Conservation (phyloP, 2,797 vertebrate species). For the Heliangelus exortis region DNA sequence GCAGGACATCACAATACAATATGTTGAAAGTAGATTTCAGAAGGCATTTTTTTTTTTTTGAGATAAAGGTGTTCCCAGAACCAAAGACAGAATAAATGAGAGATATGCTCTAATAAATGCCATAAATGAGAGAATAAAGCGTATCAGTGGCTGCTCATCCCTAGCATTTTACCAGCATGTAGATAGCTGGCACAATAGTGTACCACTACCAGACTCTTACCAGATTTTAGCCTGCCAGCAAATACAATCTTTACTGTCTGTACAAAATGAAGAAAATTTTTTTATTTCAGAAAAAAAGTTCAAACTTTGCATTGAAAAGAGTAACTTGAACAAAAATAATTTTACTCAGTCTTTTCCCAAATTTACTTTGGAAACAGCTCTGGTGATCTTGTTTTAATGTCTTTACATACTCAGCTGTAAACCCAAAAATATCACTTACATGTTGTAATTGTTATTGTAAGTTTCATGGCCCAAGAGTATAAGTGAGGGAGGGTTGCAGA, state of each 20-base stretch:
- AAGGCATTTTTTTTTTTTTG: neutral
- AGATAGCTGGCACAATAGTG: neutral
- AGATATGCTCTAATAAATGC: too few relatives aligned
- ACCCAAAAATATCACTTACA: neutral
- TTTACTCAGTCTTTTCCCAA: neutral
- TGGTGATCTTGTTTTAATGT: neutral
- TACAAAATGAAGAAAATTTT: neutral
- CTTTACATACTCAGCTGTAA: neutral
- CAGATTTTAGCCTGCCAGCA: neutral
- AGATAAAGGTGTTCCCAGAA: neutral
- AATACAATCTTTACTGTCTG: neutral
- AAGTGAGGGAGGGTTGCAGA: neutral
- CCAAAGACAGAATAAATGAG: neutral
- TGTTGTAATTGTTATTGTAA: neutral
- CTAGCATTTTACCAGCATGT: neutral
- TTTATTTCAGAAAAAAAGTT: neutral
- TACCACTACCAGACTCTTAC: neutral
- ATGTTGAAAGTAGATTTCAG: neutral
- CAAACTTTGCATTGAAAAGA: neutral
- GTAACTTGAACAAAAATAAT: neutral
- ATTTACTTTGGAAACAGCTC: neutral
- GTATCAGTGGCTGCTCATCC: neutral
- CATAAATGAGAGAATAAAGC: neutral
- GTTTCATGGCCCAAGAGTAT: neutral
- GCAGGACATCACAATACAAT: neutral